Conservation (phyloP, 2,888 invertebrate species). For the Rhagonycha lutea region DNA sequence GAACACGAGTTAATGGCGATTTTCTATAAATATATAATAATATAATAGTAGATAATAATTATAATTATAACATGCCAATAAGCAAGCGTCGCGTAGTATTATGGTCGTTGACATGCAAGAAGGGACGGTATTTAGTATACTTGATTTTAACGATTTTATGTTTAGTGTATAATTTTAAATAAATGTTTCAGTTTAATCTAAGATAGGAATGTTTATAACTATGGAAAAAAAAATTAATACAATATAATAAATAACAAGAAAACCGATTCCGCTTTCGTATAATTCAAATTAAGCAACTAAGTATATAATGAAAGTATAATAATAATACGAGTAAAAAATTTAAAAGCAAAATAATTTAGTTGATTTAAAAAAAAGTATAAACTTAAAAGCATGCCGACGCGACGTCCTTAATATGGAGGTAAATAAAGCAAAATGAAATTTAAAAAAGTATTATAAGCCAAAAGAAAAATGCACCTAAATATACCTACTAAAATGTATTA, state of each 20-base stretch:
- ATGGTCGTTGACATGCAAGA: slow-evolving; percentile 41
- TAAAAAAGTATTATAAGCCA: slow-evolving; percentile 13
- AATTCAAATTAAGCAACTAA: slow-evolving; percentile 1
- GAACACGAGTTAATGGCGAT: slow-evolving; percentile 24
- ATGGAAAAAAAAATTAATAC: slow-evolving; percentile 25
- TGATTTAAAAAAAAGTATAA: background rate
- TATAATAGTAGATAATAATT: background rate
- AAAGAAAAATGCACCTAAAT: slow-evolving; percentile 32
- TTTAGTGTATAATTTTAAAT: slow-evolving; percentile 51
- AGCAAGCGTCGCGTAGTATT: slow-evolving; percentile 24
- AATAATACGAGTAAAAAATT: slow-evolving; percentile 1
- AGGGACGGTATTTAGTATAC: slow-evolving; percentile 46
- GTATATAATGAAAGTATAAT: background rate
- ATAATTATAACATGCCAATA: slow-evolving; percentile 18
- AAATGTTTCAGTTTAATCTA: slow-evolving; percentile 49
- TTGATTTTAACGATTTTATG: slow-evolving; percentile 47
- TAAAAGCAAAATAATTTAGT: background rate
- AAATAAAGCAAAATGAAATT: slow-evolving; percentile 4
- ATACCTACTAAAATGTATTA: slow-evolving; percentile 20
- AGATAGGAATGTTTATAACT: slow-evolving; percentile 39
- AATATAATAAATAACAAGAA: background rate
- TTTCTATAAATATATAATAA: background rate
- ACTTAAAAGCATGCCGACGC: background rate
- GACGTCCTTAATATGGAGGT: slow-evolving; percentile 24
- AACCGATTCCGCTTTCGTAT: slow-evolving; percentile 17